Percentiles rank a stretch among this genome's conserved stretches.
phyloP scores from a whole-genome alignment of 2,888 invertebrate genomes.

The Diadegma fenestrale region DNA sequence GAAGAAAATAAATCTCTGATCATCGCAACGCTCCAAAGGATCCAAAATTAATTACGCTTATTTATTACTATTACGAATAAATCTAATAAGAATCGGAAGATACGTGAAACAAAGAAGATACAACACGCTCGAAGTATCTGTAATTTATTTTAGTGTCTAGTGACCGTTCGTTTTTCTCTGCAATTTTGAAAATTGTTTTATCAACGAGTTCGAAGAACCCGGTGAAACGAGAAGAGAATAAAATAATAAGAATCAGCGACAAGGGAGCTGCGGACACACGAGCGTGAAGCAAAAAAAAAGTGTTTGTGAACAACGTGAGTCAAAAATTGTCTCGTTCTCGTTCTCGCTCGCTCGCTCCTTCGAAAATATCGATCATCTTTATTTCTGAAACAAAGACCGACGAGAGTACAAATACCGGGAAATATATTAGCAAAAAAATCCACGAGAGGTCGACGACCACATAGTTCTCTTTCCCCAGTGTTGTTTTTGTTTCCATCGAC shows the following conservation, averaged over 20 bases:
- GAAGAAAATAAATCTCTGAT: slow-evolving; percentile 11
- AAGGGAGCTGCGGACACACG: slow-evolving; percentile 2
- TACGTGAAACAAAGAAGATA: background rate
- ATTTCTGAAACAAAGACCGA: slow-evolving; percentile 12
- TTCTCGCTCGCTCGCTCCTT: slow-evolving; percentile 8
- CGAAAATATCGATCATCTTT: slow-evolving; percentile 39
- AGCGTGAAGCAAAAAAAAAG: slow-evolving; percentile 29
- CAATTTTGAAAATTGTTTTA: slow-evolving; percentile 4
- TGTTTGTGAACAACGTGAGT: slow-evolving; percentile 68
- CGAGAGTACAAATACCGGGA: slow-evolving; percentile 22
- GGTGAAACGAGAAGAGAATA: slow-evolving; percentile 1
- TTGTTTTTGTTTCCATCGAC: slow-evolving; percentile 27
- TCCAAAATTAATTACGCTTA: slow-evolving; percentile 74
- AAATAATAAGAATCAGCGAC: slow-evolving; percentile 19
- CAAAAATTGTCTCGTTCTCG: slow-evolving; percentile 36
- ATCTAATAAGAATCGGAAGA: background rate
- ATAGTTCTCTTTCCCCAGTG: slow-evolving; percentile 8
- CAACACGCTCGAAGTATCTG: slow-evolving; percentile 5
- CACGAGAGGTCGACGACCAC: slow-evolving; percentile 44
- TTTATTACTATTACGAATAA: slow-evolving; percentile 70
- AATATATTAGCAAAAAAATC: background rate
- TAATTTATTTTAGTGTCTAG: slow-evolving; percentile 66
- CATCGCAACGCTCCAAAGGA: slow-evolving; percentile 65
- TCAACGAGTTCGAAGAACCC: slow-evolving; percentile 4
- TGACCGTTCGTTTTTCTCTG: slow-evolving; percentile 31